Base-by-base conservation (phyloP, 2,113 vertebrate genomes). In the Rhinichthys klamathensis region DNA sequence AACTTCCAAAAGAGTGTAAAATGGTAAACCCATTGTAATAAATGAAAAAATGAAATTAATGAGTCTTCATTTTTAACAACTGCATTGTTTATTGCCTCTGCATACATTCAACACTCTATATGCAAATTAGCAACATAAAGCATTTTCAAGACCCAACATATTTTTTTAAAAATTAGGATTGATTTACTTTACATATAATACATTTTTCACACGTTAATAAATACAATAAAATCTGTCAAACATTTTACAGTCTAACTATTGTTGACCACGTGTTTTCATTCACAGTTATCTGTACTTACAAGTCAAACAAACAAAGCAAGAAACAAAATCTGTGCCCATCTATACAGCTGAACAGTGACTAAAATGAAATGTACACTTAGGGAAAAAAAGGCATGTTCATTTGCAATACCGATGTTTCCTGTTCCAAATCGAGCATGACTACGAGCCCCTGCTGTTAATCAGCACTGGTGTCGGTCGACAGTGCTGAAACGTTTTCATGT, bases 161-260 rank as follows among this genome's bases (percentile, higher is more conserved):
- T 92, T 87, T 83, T n/a, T 93, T 94, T 92, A 94, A 93, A 95
- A 95, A 95, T 95, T 94, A 94, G 91, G 90, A 92, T 93, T 93
- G 89, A 90, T 93, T 93, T 93, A 92, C 91, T 95, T 93, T 95
- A 95, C 94, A 96, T 95, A 95, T 95, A 86, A 92, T 95, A 95
- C 94, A 95, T 93, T 90, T 78, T 93, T 91, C 93, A 94, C 93
- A 94, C 91, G 92, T 95, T 95, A 96, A 95, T 96, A 96, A 96
- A 96, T 96, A 95, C 94, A 92, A 93, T 92, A 94, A 90, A 93
- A 93, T 92, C 90, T 90, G 88, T 94, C 93, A 94, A 93, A 93
- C 91, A 87, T 88, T 87, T 88, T 92, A 92, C 91, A 87, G 87
- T 79, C 92, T 92, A 92, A 90, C 90, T 92, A 87, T 86, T 76